Evolutionary conservation across 2,797 vertebrate species (phyloP), one percentile per base, ranked within the genome.

Genomic region (Cryptoblepharus egeriae): DNA sequence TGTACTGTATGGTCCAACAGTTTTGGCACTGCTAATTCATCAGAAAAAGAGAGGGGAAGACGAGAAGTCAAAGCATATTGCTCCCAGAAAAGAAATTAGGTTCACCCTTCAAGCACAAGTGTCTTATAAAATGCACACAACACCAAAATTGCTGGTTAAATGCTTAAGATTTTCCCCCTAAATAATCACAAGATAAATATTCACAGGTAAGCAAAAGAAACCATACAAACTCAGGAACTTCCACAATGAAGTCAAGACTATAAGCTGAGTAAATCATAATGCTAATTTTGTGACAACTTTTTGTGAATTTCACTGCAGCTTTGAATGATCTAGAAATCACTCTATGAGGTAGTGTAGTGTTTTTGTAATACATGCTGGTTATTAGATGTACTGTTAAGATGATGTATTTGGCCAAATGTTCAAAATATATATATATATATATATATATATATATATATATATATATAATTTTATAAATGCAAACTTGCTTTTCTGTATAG

Each of bases 311-410:
- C 60, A 90, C 86, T 92, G 88, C 81, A 92, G 79, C 90, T 89
- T 89, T 87, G 80, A 89, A 93, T 91, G 88, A 94, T 89, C 87
- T 93, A 93, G 93, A 93, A 94, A 86, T 94, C 88, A 88, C 86
- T 78, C 82, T 88, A 90, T 96, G 96, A 96, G 96, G 96, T 96
- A 96, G 96, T 95, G 93, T 92, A 93, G 94, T 57, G 94, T 89
- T 89, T 88, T 93, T 92, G 90, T 92, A 90, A 92, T 93, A 93
- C 64, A 1, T 92, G 94, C 94, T 95, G 93, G 94, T 89, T 93
- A 89, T 76, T 76, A 89, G 79, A 92, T 91, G 83, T 93, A 89
- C 88, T 92, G 90, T 88, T 91, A 57, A 88, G 87, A 88, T 90
- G 85, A 79, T 88, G 87, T 90, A 93, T 90, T 88, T 92, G 92